phyloP scores from a whole-genome alignment of 2,888 invertebrate species.

The Phortica magna region DNA sequence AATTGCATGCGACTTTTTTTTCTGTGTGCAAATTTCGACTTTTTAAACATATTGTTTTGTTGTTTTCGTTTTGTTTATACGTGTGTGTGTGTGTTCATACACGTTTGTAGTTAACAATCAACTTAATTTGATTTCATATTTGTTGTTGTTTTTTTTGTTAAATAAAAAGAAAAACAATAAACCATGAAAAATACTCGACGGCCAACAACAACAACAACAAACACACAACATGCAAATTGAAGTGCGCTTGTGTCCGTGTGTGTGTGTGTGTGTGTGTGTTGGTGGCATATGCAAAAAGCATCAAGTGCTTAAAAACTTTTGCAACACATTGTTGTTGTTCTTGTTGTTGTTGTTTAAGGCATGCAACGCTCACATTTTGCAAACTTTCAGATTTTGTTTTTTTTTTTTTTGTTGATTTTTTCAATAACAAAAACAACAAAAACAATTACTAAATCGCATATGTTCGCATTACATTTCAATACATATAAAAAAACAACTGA shows the following conservation, averaged over 20 bases:
- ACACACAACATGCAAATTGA: neutral
- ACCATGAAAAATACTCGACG: too few species aligned
- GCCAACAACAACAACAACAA: neutral
- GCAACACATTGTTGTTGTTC: neutral
- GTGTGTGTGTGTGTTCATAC: neutral
- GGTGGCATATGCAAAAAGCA: neutral
- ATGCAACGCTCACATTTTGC: neutral
- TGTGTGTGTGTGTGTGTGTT: neutral
- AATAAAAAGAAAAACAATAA: neutral
- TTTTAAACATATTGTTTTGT: neutral
- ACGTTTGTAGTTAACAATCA: neutral
- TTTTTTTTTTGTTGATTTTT: neutral
- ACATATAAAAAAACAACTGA: too few species aligned
- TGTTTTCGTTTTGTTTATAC: neutral
- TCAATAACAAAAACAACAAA: too few species aligned
- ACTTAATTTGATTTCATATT: neutral
- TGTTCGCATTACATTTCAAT: too few species aligned
- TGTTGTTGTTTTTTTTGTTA: slow-evolving; percentile 8
- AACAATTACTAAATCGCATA: too few species aligned
- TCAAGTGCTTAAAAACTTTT: slow-evolving; percentile 12
- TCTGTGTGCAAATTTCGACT: neutral
- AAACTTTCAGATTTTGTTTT: neutral
- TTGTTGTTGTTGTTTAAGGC: neutral
- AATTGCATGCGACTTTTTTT: neutral
- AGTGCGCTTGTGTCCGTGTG: neutral